phyloP scores from a whole-genome alignment of 2,888 invertebrate genomes.

The Zootermopsis nevadensis region DNA sequence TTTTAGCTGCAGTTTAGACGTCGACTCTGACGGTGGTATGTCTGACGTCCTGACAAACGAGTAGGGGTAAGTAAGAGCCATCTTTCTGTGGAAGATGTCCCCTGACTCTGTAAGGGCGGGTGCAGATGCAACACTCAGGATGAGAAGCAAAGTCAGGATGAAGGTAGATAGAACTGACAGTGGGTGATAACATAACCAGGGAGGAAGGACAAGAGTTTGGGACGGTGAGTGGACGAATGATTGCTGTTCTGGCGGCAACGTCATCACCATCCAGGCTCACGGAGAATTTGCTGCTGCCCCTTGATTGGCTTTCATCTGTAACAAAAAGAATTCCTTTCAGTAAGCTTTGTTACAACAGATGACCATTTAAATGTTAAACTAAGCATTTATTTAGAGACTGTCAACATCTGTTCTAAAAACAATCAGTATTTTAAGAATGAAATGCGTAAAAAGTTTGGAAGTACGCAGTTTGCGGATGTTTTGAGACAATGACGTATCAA shows the following conservation, averaged over 20 bases:
- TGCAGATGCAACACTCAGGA: not conserved
- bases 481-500: no score
- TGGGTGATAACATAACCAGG: slow-evolving; percentile 17
- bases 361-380: no score
- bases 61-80: not conserved
- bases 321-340: not conserved
- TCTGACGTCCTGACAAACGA: not conserved
- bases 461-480: no score
- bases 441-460: no score
- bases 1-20: not conserved
- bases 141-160: slow-evolving; percentile 1
- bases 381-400: no score
- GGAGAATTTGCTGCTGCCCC: slow-evolving; percentile 1
- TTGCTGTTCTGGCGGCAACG: slow-evolving; percentile 17
- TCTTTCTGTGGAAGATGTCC: not conserved
- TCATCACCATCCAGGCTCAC: slow-evolving; percentile 28
- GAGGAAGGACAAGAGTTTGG: slow-evolving; percentile 8
- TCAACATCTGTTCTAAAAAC: no score
- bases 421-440: no score
- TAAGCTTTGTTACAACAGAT: no score
- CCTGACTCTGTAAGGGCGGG: not conserved
- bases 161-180: not conserved
- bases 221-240: not conserved
- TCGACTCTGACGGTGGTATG: not conserved
- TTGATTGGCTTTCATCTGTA: slow-evolving; percentile 20